A percentile compares a stretch with the other conserved stretches of the same genome.
These are phyloP conservation scores for Sturmia bella DNA, from an alignment of 2,888 invertebrate species.

Conservation along the genomic window DNA sequence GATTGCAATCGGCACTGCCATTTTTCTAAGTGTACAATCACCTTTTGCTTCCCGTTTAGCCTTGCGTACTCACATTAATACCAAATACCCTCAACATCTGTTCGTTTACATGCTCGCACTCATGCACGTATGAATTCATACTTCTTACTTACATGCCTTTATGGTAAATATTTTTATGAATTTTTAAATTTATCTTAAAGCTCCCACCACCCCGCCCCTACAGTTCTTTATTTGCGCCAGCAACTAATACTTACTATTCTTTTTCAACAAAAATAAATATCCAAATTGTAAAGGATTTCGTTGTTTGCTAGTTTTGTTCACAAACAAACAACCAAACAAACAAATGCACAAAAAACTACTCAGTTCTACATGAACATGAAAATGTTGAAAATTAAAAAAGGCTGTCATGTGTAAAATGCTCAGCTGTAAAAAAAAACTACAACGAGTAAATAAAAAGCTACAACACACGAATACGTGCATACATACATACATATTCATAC, in stretches of 20 bases:
- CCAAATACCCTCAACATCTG: constrained; percentile 25
- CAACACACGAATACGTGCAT: neutral
- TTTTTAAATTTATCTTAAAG: constrained; percentile 15
- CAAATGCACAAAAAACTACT: constrained; percentile 23
- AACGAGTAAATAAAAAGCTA: constrained; percentile 5
- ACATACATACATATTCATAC: too few relatives aligned
- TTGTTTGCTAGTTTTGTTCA: constrained; percentile 39
- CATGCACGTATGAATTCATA: constrained; percentile 1
- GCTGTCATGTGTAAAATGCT: constrained; percentile 73
- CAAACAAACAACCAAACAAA: constrained; percentile 4
- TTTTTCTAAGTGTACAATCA: constrained; percentile 15
- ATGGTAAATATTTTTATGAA: constrained; percentile 40
- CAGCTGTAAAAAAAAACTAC: constrained; percentile 16
- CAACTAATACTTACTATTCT: constrained; percentile 11
- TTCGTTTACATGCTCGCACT: constrained; percentile 33
- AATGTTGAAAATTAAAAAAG: constrained; percentile 73
- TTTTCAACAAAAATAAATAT: constrained; percentile 4
- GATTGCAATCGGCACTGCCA: too few relatives aligned
- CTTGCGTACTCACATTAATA: constrained; percentile 22
- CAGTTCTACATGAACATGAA: constrained; percentile 60
- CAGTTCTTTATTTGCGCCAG: neutral
- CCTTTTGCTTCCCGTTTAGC: constrained; percentile 15
- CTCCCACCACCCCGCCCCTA: neutral
- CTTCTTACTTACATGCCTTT: constrained; percentile 1
- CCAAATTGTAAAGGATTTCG: constrained; percentile 54